Evolutionary conservation across 2,888 invertebrate species (phyloP).

Genomic region (Cosmorhoe ocellata): DNA sequence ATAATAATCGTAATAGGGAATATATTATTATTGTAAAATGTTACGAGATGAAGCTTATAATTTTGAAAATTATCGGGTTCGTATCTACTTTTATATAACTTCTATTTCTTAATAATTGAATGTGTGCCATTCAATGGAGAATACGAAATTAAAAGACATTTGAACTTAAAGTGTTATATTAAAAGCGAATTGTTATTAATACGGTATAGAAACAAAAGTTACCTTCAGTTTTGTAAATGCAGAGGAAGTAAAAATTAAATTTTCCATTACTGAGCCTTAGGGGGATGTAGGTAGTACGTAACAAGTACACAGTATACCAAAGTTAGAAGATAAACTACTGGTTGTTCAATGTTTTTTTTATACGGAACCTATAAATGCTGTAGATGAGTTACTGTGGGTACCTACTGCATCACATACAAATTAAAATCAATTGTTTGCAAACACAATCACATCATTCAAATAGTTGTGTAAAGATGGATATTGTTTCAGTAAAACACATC

Average conservation of each 20-base stretch:
- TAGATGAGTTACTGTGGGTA: constrained; percentile 31
- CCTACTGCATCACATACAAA: too few species aligned
- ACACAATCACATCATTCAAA: too few species aligned
- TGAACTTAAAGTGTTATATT: constrained; percentile 47
- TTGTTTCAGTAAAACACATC: too few species aligned
- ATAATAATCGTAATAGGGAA: constrained; percentile 76
- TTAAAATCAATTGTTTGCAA: too few species aligned
- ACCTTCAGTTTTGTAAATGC: constrained; percentile 71
- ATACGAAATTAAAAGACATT: constrained; percentile 54
- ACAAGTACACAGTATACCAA: constrained; percentile 79
- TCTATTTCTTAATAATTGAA: constrained; percentile 57
- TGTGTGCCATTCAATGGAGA: constrained; percentile 59
- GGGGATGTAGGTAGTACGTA: constrained; percentile 60
- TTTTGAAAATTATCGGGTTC: constrained; percentile 59
- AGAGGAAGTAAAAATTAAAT: constrained; percentile 41
- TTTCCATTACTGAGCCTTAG: constrained; percentile 54
- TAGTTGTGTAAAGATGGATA: too few species aligned
- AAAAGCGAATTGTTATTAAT: constrained; percentile 51
- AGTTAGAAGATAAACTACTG: constrained; percentile 77
- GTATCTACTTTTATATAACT: constrained; percentile 67
- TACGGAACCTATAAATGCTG: constrained; percentile 42
- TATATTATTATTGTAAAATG: constrained; percentile 74
- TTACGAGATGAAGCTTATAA: constrained; percentile 72
- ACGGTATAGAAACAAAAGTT: constrained; percentile 71
- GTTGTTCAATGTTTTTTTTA: constrained; percentile 54